Evolutionary conservation across 2,113 vertebrate genomes (phyloP).

Genomic region (Ascaphus truei): DNA sequence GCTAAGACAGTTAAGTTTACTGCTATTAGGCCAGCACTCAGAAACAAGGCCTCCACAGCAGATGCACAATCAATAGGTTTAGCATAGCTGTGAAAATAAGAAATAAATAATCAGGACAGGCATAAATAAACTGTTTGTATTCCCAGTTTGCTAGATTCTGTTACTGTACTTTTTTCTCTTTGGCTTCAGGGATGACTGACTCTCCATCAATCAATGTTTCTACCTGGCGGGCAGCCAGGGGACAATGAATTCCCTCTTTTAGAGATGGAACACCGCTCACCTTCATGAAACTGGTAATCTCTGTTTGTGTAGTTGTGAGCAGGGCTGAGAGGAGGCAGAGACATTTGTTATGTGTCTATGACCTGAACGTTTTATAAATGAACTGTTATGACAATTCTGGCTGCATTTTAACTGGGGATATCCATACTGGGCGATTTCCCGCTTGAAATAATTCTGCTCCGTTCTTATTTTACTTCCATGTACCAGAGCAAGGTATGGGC

Average conservation of each 20-base stretch:
- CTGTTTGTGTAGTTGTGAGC: background rate
- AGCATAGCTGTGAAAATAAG: background rate
- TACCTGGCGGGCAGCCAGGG: background rate
- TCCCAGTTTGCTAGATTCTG: background rate
- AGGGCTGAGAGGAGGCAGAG: background rate
- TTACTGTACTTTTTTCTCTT: background rate
- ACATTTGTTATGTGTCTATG: background rate
- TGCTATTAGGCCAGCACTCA: too few species aligned
- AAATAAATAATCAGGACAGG: background rate
- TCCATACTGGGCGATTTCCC: background rate
- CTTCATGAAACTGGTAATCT: slow-evolving; percentile 1
- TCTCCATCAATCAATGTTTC: background rate
- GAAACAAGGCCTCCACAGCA: background rate
- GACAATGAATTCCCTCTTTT: background rate
- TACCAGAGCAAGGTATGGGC: background rate
- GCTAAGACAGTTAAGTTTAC: too few species aligned
- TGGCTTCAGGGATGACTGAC: background rate
- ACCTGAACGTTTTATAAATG: background rate
- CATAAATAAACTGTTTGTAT: background rate
- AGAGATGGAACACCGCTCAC: background rate
- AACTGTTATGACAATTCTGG: background rate
- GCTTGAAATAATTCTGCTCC: background rate
- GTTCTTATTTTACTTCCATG: background rate
- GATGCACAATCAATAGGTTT: background rate
- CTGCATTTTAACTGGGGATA: background rate